Evolutionary conservation across 2,113 vertebrate genomes (phyloP), one percentile per base, ranked within the genome.

Genomic region (Myocastor coypus): DNA sequence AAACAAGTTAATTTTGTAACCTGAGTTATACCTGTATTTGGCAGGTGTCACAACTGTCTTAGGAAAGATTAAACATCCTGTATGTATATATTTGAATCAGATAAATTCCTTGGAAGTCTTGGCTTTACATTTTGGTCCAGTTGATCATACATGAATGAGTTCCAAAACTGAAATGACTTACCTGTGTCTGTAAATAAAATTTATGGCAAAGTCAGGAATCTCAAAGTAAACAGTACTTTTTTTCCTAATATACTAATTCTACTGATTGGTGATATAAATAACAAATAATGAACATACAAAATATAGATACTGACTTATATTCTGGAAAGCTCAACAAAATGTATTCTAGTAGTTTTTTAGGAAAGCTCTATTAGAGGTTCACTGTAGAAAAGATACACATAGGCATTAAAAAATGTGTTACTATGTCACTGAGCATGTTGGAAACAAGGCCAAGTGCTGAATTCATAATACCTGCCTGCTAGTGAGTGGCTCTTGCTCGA

Each of bases 111-210:
- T 83, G 52, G 52, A 69, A 80, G 89, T 52, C 55, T 92, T 55
- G 63, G 66, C 73, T 87, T 7, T 71, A 59, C 82, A 64, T 89
- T 92, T 75, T 89, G 63, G 69, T 84, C n/a, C 57, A 87, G 16
- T 52, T 92, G 80, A 20, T 77, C 42, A 71, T 66, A 95, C 28
- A 85, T 85, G 61, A 94, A 92, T 77, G 68, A 92, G 40, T 32
- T 93, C 64, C 12, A 42, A 88, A 85, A 71, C 66, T 52, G 12
- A 89, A 93, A 8, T n/a, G 42, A 88, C 26, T 59, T 83, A 59
- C 42, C 37, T 42, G 89, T 30, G 52, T 88, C 87, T 68, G 86
- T 59, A 91, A 59, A 91, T 37, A 37, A 88, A 63, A 87, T 57
- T 50, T 57, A 59, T 28, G 9, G 26, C 57, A 94, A 77, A 71